A percentile compares a stretch with the other conserved stretches of the same genome.
These are phyloP conservation scores for Girardia tigrina DNA, from an alignment of 2,888 invertebrate genomes.

Conservation along the genomic window DNA sequence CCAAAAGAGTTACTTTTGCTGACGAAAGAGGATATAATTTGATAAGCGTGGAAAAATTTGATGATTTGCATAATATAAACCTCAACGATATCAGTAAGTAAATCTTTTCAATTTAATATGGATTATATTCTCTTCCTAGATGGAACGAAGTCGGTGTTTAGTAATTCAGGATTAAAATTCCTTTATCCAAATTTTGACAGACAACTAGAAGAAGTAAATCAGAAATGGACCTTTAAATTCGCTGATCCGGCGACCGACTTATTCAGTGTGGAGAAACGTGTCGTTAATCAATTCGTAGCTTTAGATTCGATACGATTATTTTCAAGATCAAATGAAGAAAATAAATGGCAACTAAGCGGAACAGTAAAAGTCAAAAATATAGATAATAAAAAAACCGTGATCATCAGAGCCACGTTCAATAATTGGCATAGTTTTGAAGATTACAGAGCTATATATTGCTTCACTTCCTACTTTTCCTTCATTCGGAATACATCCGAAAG, in stretches of 20 bases:
- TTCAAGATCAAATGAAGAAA: not conserved
- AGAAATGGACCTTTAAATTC: not conserved
- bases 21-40: slow-evolving; percentile 1
- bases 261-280: not conserved
- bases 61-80: not conserved
- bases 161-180: too few relatives aligned
- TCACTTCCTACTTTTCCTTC: slow-evolving; percentile 55
- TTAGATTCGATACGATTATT: not conserved
- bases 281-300: not conserved
- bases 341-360: slow-evolving; percentile 45
- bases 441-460: slow-evolving; percentile 65
- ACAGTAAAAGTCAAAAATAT: slow-evolving; percentile 74
- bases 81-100: not conserved
- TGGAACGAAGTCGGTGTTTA: too few relatives aligned
- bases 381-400: slow-evolving; percentile 77
- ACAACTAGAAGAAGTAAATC: too few relatives aligned
- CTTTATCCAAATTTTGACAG: too few relatives aligned
- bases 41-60: not conserved
- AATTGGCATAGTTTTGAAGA: slow-evolving; percentile 73
- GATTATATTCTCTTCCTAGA: too few relatives aligned
- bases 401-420: slow-evolving; percentile 70
- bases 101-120: too few relatives aligned
- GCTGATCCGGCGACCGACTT: not conserved
- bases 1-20: not conserved
- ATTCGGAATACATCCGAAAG: not conserved